phyloP scores from a whole-genome alignment of 2,888 invertebrate species.

The Eudiplozoon nipponicum region DNA sequence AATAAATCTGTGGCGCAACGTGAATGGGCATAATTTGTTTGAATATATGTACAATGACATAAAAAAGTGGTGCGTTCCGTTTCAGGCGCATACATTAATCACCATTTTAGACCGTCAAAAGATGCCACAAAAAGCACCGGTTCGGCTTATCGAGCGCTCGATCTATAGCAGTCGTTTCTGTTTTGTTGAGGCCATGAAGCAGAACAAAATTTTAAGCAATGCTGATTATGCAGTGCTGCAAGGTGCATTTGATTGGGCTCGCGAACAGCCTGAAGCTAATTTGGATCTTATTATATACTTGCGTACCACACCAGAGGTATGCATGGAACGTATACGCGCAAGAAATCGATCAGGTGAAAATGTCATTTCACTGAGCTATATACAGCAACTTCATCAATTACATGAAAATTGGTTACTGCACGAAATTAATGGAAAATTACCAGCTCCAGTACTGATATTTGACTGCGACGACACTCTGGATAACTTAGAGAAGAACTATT shows the following conservation, averaged over 20 bases:
- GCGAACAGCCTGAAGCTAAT: background rate
- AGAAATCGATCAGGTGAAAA: background rate
- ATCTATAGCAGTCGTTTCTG: background rate
- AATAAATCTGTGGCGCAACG: background rate
- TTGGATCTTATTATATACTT: no score
- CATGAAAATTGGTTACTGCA: conserved; percentile 1
- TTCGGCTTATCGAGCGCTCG: background rate
- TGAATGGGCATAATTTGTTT: background rate
- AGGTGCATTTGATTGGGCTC: background rate
- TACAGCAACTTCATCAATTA: conserved; percentile 1
- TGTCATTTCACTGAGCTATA: background rate
- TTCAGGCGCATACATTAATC: background rate
- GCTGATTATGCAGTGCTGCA: background rate
- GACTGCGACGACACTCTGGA: no score
- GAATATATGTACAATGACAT: background rate
- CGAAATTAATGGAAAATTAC: no score
- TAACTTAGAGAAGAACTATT: no score
- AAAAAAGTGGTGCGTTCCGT: background rate
- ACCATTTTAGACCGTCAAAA: background rate
- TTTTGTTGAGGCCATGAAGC: background rate
- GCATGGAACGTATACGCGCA: background rate
- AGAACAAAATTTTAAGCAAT: background rate
- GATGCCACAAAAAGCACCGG: background rate
- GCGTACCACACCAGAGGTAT: background rate
- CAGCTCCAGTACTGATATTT: no score